Percentiles rank a stretch among this genome's conserved stretches.
Evolutionary conservation across 2,888 invertebrate genomes (phyloP).

Genomic region (Portevinia maculata): DNA sequence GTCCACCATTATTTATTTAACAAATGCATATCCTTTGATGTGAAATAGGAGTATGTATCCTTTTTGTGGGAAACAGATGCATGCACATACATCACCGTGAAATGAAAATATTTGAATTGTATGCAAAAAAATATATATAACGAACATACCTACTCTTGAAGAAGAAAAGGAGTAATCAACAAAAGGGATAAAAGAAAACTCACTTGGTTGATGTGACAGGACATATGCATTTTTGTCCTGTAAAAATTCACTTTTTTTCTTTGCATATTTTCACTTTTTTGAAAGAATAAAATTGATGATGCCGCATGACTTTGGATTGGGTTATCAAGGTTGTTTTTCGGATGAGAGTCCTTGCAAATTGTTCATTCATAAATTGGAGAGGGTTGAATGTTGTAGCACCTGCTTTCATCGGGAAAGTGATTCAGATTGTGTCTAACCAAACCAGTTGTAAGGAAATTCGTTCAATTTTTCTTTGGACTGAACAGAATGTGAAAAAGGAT

Average conservation of each 20-base stretch:
- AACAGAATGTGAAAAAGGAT: slow-evolving; percentile 6
- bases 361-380: slow-evolving; percentile 22
- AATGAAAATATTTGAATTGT: slow-evolving; percentile 63
- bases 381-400: slow-evolving; percentile 44
- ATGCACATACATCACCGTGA: slow-evolving; percentile 22
- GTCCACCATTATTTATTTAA: slow-evolving; percentile 71
- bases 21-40: slow-evolving; percentile 59
- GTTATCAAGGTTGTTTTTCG: slow-evolving; percentile 3
- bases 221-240: slow-evolving; percentile 54
- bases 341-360: slow-evolving; percentile 32
- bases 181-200: slow-evolving; percentile 45
- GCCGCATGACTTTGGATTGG: slow-evolving; percentile 1
- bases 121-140: slow-evolving; percentile 47
- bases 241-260: slow-evolving; percentile 37
- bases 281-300: slow-evolving; percentile 24
- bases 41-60: slow-evolving; percentile 39
- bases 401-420: slow-evolving; percentile 54
- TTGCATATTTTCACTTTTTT: slow-evolving; percentile 42
- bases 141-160: slow-evolving; percentile 31
- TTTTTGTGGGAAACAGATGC: slow-evolving; percentile 69
- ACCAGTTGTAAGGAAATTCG: slow-evolving; percentile 39
- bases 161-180: slow-evolving; percentile 67
- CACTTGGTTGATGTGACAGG: slow-evolving; percentile 58
- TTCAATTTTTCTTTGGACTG: slow-evolving; percentile 3
- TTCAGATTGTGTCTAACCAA: slow-evolving; percentile 35